A percentile compares a stretch with the other conserved stretches of the same genome.
These are phyloP conservation scores for Cryptophagus acutangulus DNA, from an alignment of 2,888 invertebrate species.

Conservation along the genomic window DNA sequence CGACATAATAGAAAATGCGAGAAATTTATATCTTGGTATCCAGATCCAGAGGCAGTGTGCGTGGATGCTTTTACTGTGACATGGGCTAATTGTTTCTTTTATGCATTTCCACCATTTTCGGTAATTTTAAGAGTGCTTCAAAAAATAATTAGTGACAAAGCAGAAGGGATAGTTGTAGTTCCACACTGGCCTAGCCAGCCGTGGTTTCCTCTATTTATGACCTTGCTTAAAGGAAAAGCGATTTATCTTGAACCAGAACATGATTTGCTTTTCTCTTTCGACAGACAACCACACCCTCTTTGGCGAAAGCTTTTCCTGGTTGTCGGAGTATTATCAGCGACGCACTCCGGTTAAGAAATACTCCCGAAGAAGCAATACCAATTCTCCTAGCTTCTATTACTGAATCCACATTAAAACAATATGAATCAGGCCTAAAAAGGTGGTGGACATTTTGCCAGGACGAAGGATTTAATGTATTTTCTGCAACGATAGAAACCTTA, in stretches of 20 bases:
- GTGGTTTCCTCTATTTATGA: too few relatives aligned
- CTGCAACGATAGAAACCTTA: too few relatives aligned
- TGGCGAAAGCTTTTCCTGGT: slow-evolving; percentile 3
- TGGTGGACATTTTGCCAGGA: not conserved
- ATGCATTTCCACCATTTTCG: too few relatives aligned
- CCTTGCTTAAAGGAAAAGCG: too few relatives aligned
- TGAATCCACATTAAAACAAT: not conserved
- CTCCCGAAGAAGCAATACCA: slow-evolving; percentile 4
- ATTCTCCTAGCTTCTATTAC: not conserved
- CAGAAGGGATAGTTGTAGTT: too few relatives aligned
- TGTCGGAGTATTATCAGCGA: slow-evolving; percentile 5
- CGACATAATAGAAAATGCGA: slow-evolving; percentile 19
- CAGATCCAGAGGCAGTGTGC: slow-evolving; percentile 17
- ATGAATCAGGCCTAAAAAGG: not conserved
- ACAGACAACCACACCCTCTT: slow-evolving; percentile 2
- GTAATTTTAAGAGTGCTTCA: too few relatives aligned
- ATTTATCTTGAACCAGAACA: too few relatives aligned
- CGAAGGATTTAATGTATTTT: too few relatives aligned
- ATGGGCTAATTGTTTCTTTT: slow-evolving; percentile 23
- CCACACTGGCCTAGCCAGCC: too few relatives aligned
- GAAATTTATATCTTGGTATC: slow-evolving; percentile 19
- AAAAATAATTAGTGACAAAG: too few relatives aligned
- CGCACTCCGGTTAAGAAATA: slow-evolving; percentile 5
- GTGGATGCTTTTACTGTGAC: slow-evolving; percentile 24
- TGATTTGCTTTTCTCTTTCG: slow-evolving; percentile 4